These are phyloP conservation scores for Sebastes oblongus DNA, from an alignment of 2,797 vertebrate genomes.

Conservation along the genomic window DNA sequence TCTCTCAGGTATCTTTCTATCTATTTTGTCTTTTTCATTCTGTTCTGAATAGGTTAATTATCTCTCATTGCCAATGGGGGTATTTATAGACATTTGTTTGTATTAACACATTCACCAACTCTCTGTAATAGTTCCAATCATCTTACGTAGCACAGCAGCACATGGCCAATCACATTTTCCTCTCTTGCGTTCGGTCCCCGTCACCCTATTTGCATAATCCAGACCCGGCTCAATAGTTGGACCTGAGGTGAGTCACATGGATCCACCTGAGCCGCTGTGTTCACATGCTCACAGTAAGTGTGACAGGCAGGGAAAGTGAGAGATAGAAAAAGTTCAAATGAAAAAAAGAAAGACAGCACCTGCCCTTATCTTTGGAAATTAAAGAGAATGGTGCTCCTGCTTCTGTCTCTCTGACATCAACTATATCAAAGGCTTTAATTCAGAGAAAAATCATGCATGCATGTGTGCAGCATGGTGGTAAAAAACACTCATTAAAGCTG, in stretches of 20 bases:
- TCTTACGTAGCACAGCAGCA: conserved; percentile 18
- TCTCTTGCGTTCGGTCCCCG: conserved; percentile 16
- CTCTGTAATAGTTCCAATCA: not conserved
- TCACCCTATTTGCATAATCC: conserved; percentile 67
- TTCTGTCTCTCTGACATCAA: not conserved
- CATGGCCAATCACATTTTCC: conserved; percentile 34
- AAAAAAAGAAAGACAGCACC: not conserved
- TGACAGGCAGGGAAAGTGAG: conserved; percentile 21
- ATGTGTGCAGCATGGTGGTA: not conserved
- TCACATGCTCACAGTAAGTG: not conserved
- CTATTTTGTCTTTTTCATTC: conserved; percentile 7
- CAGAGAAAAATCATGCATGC: not conserved
- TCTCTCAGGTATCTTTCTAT: conserved; percentile 18
- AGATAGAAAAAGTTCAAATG: not conserved
- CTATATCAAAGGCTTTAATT: not conserved
- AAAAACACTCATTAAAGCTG: not conserved
- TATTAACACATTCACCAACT: conserved; percentile 10
- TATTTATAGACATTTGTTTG: conserved; percentile 27
- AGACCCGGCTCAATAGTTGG: conserved; percentile 57
- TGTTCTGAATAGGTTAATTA: conserved; percentile 17
- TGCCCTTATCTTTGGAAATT: not conserved
- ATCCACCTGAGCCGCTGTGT: conserved; percentile 36
- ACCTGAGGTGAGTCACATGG: conserved; percentile 50
- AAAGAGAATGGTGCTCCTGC: not conserved
- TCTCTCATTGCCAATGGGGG: not conserved